These are phyloP conservation scores for Branchipolynoe longqiensis DNA, from an alignment of 2,888 invertebrate species.

Conservation along the genomic window DNA sequence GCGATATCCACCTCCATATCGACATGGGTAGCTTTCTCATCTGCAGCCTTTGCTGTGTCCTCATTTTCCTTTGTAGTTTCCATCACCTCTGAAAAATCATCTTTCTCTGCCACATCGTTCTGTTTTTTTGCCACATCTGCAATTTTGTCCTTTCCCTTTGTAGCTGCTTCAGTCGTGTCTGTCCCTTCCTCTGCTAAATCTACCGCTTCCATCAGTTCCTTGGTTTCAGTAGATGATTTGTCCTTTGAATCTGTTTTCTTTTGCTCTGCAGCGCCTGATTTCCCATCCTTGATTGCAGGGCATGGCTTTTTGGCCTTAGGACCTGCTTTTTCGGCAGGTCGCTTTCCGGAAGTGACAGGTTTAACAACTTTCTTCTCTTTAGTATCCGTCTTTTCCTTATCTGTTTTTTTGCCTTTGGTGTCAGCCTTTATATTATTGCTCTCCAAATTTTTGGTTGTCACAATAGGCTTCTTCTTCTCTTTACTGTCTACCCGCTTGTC, in stretches of 20 bases:
- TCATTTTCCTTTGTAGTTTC: too few species aligned
- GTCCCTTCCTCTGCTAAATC: too few species aligned
- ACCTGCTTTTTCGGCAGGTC: not conserved
- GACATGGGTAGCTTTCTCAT: not conserved
- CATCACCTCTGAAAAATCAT: too few species aligned
- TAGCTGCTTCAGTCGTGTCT: not conserved
- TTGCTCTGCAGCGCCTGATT: not conserved
- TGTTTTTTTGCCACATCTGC: not conserved
- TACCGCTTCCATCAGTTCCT: too few species aligned
- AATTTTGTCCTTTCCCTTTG: not conserved
- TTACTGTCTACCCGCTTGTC: not conserved
- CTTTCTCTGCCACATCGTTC: not conserved
- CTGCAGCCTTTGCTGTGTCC: not conserved
- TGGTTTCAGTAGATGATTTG: too few species aligned
- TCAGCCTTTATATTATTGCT: not conserved
- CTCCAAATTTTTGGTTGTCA: not conserved
- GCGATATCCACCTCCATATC: not conserved
- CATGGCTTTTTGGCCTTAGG: not conserved
- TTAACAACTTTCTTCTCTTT: not conserved
- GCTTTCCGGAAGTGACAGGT: not conserved
- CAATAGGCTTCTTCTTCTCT: not conserved
- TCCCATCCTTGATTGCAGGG: not conserved
- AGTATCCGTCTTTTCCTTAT: not conserved
- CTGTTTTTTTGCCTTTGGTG: not conserved
- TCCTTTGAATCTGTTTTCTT: not conserved